phyloP scores from a whole-genome alignment of 2,797 vertebrate species.

The Oreonectes daqikongensis region DNA sequence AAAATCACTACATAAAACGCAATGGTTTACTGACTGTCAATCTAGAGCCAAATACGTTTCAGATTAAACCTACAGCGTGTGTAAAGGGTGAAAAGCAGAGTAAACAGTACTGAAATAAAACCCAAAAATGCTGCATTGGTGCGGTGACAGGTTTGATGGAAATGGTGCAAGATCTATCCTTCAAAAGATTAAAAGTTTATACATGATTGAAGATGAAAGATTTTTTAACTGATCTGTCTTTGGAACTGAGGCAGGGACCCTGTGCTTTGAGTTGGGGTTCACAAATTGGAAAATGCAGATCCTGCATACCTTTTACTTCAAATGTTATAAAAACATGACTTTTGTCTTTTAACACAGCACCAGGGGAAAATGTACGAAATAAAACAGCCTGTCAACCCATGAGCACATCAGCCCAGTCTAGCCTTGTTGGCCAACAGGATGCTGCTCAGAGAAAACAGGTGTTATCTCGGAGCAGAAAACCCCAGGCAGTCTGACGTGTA shows the following conservation, averaged over 20 bases:
- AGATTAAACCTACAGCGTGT: too few relatives aligned
- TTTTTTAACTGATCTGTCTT: too few relatives aligned
- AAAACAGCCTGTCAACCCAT: slow-evolving; percentile 26
- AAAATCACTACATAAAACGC: not conserved
- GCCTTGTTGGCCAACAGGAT: slow-evolving; percentile 32
- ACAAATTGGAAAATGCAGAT: slow-evolving; percentile 12
- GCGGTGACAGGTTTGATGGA: not conserved
- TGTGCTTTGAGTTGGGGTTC: not conserved
- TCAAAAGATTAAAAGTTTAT: too few relatives aligned
- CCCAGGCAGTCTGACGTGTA: slow-evolving; percentile 28
- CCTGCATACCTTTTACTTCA: not conserved
- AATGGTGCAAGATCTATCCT: not conserved
- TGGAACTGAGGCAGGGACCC: too few relatives aligned
- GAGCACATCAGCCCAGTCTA: slow-evolving; percentile 21
- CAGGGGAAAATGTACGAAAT: slow-evolving; percentile 3
- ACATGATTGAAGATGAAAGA: too few relatives aligned
- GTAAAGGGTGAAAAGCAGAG: too few relatives aligned
- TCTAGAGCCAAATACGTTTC: too few relatives aligned
- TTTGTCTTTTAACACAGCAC: slow-evolving; percentile 4
- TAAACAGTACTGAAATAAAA: too few relatives aligned
- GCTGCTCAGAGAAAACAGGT: slow-evolving; percentile 37
- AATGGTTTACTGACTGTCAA: too few relatives aligned
- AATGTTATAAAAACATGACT: not conserved
- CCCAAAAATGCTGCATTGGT: too few relatives aligned
- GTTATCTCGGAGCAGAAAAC: slow-evolving; percentile 38